Evolutionary conservation across 2,888 invertebrate species (phyloP), one percentile per base, ranked within the genome.

Genomic region (Abrostola triplasia): DNA sequence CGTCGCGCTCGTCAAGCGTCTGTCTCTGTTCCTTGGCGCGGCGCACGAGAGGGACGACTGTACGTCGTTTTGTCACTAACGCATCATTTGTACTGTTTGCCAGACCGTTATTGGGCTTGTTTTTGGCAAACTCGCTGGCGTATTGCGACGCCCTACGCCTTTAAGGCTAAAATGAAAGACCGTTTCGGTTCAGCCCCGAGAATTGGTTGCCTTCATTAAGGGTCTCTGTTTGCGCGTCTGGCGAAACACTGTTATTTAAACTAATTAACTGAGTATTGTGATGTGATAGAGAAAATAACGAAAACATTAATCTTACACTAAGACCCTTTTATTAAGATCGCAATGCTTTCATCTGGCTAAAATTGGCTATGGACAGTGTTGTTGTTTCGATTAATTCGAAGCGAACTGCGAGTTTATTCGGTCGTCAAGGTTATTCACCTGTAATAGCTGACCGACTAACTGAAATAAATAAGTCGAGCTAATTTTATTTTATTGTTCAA

Each of bases 71-170:
- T 91, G 91, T 91, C 90, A 90, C 93, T 92, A 91, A 92, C 90
- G 90, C 89, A 89, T 92, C 92, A 92, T 92, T 93, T 92, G 92
- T 90, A 90, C 91, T 92, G 90, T 93, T 93, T 93, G 88, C 92
- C 85, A 92, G 91, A 84, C 90, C 88, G 92, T 92, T 93, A 93
- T 92, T 92, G 92, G 88, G 88, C 92, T 92, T 93, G 93, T 93
- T 93, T 92, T 91, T 90, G 93, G 92, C 90, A 92, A 92, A 92
- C 86, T 87, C 87, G 84, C 88, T 85, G 83, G 85, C 85, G 89
- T 88, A 87, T 89, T 88, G 84, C 88, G 86, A 83, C 90, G 86
- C 90, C 87, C 88, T 79, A 81, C 84, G 89, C 90, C 89, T 90
- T 87, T 85, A 83, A 87, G 84, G 82, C 85, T 82, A 80, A 88